These are phyloP conservation scores for Apamea sordens DNA, from an alignment of 2,888 invertebrate genomes.

Conservation along the genomic window DNA sequence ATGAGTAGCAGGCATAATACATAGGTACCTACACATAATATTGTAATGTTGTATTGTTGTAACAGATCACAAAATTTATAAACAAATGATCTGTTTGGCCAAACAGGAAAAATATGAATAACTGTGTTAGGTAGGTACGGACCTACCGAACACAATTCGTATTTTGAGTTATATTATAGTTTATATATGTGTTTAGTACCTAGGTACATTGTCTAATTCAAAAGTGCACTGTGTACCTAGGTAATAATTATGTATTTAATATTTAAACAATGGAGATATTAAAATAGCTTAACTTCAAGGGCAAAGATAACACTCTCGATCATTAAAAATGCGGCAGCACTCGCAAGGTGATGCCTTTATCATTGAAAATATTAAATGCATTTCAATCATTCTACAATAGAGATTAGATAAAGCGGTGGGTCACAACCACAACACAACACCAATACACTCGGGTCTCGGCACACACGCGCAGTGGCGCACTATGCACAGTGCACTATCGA, in stretches of 20 bases:
- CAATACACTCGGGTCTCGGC: slow-evolving; percentile 56
- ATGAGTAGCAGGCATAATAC: slow-evolving; percentile 15
- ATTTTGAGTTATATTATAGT: background rate
- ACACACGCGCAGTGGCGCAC: slow-evolving; percentile 46
- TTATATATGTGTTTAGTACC: background rate
- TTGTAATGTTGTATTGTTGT: slow-evolving; percentile 11
- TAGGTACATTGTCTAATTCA: slow-evolving; percentile 6
- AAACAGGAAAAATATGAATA: slow-evolving; percentile 49
- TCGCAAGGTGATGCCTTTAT: slow-evolving; percentile 64
- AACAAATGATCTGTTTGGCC: slow-evolving; percentile 23
- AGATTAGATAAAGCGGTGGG: slow-evolving; percentile 71
- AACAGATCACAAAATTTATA: slow-evolving; percentile 34
- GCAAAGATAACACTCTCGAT: slow-evolving; percentile 72
- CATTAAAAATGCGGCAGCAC: slow-evolving; percentile 63
- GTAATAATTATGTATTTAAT: slow-evolving; percentile 4
- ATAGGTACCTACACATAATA: too few species aligned
- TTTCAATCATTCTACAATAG: slow-evolving; percentile 54
- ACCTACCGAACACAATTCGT: background rate
- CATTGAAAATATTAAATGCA: slow-evolving; percentile 59
- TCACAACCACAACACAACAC: slow-evolving; percentile 61
- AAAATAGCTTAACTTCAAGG: slow-evolving; percentile 70
- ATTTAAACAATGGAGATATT: slow-evolving; percentile 57
- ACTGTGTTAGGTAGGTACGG: slow-evolving; percentile 16
- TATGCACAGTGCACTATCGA: slow-evolving; percentile 49
- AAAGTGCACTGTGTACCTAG: slow-evolving; percentile 12